phyloP scores from a whole-genome alignment of 2,888 invertebrate genomes.

The Plagodis dolabraria region DNA sequence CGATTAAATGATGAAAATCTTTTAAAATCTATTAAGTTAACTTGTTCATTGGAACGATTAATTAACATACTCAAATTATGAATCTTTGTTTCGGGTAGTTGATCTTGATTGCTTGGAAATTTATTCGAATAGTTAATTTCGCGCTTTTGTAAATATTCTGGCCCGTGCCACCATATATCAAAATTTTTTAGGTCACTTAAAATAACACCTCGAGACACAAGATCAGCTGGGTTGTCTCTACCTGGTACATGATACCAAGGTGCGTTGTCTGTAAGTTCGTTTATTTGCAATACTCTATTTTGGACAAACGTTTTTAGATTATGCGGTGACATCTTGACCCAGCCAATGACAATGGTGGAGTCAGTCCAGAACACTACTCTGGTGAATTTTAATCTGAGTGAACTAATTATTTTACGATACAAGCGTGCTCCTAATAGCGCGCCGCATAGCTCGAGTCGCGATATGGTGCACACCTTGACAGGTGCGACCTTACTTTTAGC shows the following conservation, averaged over 20 bases:
- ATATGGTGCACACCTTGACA: slow-evolving; percentile 24
- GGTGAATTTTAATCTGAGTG: slow-evolving; percentile 24
- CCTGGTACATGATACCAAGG: slow-evolving; percentile 10
- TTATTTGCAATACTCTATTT: slow-evolving; percentile 34
- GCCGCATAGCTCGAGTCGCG: slow-evolving; percentile 41
- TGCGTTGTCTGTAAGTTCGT: slow-evolving; percentile 25
- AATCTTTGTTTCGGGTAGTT: not conserved
- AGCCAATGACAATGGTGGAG: slow-evolving; percentile 39
- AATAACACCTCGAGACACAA: slow-evolving; percentile 13
- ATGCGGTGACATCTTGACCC: slow-evolving; percentile 35
- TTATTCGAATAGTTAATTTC: not conserved
- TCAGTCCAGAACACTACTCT: slow-evolving; percentile 38
- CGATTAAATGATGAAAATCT: slow-evolving; percentile 19
- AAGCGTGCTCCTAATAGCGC: slow-evolving; percentile 37
- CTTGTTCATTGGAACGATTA: not conserved
- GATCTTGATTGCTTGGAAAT: not conserved
- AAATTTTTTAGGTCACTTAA: slow-evolving; percentile 1
- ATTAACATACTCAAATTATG: not conserved
- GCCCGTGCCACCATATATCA: slow-evolving; percentile 22
- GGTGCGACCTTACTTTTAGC: slow-evolving; percentile 44
- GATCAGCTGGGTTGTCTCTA: slow-evolving; percentile 5
- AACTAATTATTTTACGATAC: slow-evolving; percentile 26
- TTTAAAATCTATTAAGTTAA: slow-evolving; percentile 2
- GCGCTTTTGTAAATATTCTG: slow-evolving; percentile 2
- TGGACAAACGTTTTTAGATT: slow-evolving; percentile 39